Evolutionary conservation across 2,797 vertebrate genomes (phyloP).

Genomic region (Clamator glandarius): DNA sequence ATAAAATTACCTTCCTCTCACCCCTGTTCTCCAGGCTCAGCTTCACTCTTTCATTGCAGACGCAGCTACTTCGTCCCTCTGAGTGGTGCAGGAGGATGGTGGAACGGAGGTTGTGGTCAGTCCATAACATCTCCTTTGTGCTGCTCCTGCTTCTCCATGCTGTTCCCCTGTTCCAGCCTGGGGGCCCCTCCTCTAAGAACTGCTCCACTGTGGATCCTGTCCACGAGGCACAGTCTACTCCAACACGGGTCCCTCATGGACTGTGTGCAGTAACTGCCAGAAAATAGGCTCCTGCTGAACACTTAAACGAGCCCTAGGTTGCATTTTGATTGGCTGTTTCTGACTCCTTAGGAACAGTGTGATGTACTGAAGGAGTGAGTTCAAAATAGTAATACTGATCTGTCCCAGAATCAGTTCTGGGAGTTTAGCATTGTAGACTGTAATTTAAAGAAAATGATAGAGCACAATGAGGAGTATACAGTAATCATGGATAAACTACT

Average conservation of each 20-base stretch:
- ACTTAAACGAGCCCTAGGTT: fast-evolving
- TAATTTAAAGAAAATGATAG: not conserved
- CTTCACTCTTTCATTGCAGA: not conserved
- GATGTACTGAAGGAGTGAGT: not conserved
- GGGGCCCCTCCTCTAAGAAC: too few relatives aligned
- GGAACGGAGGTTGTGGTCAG: not conserved
- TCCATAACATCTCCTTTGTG: fast-evolving
- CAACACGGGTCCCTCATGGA: fast-evolving
- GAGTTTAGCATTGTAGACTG: not conserved
- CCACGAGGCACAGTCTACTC: fast-evolving
- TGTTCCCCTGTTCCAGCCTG: not conserved
- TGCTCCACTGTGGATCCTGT: fast-evolving
- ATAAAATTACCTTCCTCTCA: not conserved
- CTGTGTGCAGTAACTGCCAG: fast-evolving
- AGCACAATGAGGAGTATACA: not conserved
- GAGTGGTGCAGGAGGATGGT: fast-evolving
- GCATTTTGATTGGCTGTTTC: not conserved
- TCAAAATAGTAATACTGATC: not conserved
- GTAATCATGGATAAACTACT: not conserved
- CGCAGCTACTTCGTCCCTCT: not conserved
- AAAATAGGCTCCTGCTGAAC: fast-evolving
- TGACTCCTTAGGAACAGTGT: not conserved
- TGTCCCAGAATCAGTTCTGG: not conserved
- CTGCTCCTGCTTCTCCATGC: fast-evolving
- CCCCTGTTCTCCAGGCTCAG: not conserved